Conservation (phyloP, 2,797 vertebrate genomes). For the Arrhamphus sclerolepis region DNA sequence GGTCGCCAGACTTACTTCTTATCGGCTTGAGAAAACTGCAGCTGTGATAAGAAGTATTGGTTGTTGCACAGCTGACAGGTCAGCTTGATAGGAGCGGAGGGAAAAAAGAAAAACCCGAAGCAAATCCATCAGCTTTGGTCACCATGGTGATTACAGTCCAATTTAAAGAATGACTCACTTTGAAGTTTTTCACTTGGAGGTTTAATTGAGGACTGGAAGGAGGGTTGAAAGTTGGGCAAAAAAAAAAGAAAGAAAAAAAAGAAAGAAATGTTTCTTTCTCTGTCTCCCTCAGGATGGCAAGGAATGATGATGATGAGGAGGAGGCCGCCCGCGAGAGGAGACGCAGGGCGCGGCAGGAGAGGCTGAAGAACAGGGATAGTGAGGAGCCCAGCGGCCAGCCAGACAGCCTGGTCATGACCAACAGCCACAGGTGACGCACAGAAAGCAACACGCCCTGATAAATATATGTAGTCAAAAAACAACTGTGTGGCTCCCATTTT, state of each 20-base stretch:
- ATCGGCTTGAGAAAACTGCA: conserved; percentile 67
- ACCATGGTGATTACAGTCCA: conserved; percentile 58
- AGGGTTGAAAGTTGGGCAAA: conserved; percentile 15
- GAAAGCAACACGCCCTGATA: background rate
- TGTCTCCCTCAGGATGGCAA: conserved; percentile 82
- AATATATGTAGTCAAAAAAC: background rate
- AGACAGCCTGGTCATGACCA: conserved; percentile 84
- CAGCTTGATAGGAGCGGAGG: conserved; percentile 47
- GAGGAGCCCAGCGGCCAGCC: conserved; percentile 84
- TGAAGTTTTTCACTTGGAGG: conserved; percentile 49
- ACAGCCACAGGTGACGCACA: conserved; percentile 88
- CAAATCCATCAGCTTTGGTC: conserved; percentile 55
- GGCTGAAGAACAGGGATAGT: conserved; percentile 82
- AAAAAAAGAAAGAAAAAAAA: conserved; percentile 1
- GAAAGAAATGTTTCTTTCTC: conserved; percentile 20
- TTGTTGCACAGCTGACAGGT: conserved; percentile 70
- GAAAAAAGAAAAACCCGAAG: background rate
- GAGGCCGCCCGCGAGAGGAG: conserved; percentile 94
- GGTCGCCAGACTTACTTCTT: conserved; percentile 59
- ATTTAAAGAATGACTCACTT: conserved; percentile 57
- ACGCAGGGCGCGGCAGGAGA: conserved; percentile 93
- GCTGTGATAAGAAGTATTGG: conserved; percentile 67
- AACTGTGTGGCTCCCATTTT: background rate
- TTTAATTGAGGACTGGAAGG: conserved; percentile 33
- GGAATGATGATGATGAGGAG: conserved; percentile 93